These are phyloP conservation scores for Melitaea cinxia DNA, from an alignment of 1,140 invertebrate genomes.

Conservation along the genomic window DNA sequence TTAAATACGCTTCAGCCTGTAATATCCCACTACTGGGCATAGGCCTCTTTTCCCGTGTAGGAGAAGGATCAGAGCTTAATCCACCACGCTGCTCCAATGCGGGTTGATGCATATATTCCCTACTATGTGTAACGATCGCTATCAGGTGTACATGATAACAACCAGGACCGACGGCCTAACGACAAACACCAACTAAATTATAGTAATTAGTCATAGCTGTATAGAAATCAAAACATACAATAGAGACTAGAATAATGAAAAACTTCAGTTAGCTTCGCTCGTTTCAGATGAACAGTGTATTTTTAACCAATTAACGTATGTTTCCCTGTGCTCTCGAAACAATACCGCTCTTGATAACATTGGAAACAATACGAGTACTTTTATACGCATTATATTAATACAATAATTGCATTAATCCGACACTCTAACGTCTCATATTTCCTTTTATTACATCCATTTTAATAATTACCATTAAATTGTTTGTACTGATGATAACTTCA, in stretches of 20 bases:
- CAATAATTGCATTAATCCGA: neutral
- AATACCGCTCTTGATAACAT: constrained; percentile 13
- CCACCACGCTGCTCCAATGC: no score
- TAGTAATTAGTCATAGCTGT: neutral
- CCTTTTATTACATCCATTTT: no score
- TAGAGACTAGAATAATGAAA: neutral
- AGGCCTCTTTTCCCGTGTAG: no score
- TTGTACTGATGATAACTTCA: no score
- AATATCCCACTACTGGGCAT: no score
- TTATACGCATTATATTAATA: neutral
- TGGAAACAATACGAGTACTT: neutral
- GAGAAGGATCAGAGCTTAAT: no score
- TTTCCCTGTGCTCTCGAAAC: constrained; percentile 2
- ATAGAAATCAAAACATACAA: neutral
- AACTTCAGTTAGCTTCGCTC: neutral
- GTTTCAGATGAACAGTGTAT: neutral
- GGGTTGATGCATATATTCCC: no score
- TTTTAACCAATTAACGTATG: neutral
- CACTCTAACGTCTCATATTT: neutral
- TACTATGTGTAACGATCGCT: no score
- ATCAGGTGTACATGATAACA: no score
- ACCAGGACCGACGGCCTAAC: no score
- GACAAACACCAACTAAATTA: neutral
- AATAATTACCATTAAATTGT: no score
- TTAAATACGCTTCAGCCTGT: no score